Evolutionary conservation across 1,140 invertebrate species (phyloP), one percentile per base, ranked within the genome.

Genomic region (Drosophila serrata): DNA sequence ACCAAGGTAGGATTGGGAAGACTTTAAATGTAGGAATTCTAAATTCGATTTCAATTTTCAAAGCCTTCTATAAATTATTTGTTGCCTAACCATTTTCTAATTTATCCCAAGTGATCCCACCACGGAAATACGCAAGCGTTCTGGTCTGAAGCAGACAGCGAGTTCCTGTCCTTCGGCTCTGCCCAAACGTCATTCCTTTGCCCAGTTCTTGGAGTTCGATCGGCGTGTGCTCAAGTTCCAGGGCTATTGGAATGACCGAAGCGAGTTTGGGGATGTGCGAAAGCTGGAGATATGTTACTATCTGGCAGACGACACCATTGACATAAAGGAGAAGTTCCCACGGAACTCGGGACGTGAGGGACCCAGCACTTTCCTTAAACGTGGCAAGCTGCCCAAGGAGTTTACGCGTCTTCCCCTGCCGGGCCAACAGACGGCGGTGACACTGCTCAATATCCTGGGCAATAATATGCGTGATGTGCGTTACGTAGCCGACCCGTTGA

Each of bases 231-330:
- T 97, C 29, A 94, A 97, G 78, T 99, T 99, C 92, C 96, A 95
- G 79, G 97, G 96, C 27, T 97, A 97, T 76, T 99, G 98, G 98
- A 97, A 99, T 90, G 97, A 99, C 90, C 94, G 95, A 9, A 95
- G 94, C 33, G 94, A 96, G 81, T 95, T 95, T 91, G 96, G 97
- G 35, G 94, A 95, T 35, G 85, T 97, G n/a, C 95, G 97, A 75
- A 93, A 96, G 78, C 92, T 97, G 5, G 95, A 97, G 79, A 93
- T 98, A 6, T 94, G 95, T 92, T 99, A 97, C 92, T 98, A 97
- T 92, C 93, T 99, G 13, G 95, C 96, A 0, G 97, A 99, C 92
- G 96, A 98, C 86, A 98, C 97, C 0, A 95, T 99, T 17, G 97
- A 99, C 91, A 95, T 99, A 6, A 95, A 97, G 73, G 97, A 97